Conservation (phyloP, 2,113 vertebrate species). For the Ursus arctos region DNA sequence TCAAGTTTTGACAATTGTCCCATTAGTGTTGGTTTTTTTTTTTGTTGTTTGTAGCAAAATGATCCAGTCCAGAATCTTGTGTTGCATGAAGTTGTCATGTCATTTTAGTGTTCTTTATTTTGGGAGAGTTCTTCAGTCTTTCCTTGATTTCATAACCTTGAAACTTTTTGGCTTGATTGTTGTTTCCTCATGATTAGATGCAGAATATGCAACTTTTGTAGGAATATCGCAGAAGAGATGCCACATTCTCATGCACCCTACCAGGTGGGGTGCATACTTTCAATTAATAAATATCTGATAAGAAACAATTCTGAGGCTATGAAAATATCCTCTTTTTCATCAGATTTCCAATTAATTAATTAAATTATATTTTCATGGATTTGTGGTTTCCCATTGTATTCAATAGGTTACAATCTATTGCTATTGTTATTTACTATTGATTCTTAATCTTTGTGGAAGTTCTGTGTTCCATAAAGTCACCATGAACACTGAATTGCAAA, state of each 20-base stretch:
- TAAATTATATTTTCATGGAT: not conserved
- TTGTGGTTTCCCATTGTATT: constrained; percentile 27
- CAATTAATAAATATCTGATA: not conserved
- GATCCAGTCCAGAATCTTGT: not conserved
- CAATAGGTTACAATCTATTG: not conserved
- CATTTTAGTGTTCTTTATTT: not conserved
- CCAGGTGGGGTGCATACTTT: not conserved
- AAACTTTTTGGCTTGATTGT: not conserved
- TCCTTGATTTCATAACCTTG: not conserved
- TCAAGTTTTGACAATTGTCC: not conserved
- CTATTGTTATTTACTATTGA: not conserved
- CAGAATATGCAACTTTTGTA: not conserved
- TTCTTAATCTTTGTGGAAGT: not conserved
- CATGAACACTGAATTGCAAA: not conserved
- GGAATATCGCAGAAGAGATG: not conserved
- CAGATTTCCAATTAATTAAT: not conserved
- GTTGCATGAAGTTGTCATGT: not conserved
- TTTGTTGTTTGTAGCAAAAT: not conserved
- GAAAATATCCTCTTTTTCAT: not conserved
- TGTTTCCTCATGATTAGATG: not conserved
- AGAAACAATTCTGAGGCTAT: not conserved
- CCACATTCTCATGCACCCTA: not conserved
- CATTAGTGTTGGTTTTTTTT: not conserved
- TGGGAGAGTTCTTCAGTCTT: not conserved
- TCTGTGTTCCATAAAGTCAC: not conserved